Base-by-base conservation (phyloP, 1,140 invertebrate species). In the Magallana ariakensis region DNA sequence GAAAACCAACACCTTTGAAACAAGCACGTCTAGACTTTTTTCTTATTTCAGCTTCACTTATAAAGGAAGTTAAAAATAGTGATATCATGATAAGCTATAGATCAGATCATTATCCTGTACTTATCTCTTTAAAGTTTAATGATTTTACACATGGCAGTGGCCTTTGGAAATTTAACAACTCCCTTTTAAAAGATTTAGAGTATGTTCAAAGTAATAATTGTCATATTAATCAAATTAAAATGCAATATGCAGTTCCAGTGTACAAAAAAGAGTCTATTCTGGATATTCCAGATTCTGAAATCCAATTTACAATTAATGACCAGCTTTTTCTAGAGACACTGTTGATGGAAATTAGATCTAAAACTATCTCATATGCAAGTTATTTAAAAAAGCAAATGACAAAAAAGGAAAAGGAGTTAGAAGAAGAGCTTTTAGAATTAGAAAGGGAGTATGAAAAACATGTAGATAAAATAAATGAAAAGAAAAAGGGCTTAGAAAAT, bases 21-120 rank as follows among this genome's bases (percentile, higher is more conserved):
- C 85, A 86, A 82, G 70, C 85, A 57, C 53, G 85, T 0, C 46
- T 86, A 1, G 85, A 82, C 19, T 86, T 86, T 60, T 86, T 81
- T 62, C 26, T 86, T 19, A 57, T 58, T 81, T 81, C 85, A 19
- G 80, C 80, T 8, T 75, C 46, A 58, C 53, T 86, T 11, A 81
- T 22, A 81, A 58, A 58, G 26, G 26, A 26, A 19, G 55, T 86
- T 46, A 81, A 81, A 33, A 86, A 81, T 62, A 33, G 3, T 57
- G 22, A 58, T 53, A 86, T 86, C 15, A 81, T 75, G 26, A 55
- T 75, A 5, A 66, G 85, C 15, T 86, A 86, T 55, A 57, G 85
- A 58, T 86, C 75, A 7, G 85, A 86, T 53, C 75, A 86, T 53
- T 86, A 75, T 0, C 13, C 75, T 22, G 26, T 85, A 46, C 8